phyloP scores from a whole-genome alignment of 2,797 vertebrate species.

The Propithecus perrieri region DNA sequence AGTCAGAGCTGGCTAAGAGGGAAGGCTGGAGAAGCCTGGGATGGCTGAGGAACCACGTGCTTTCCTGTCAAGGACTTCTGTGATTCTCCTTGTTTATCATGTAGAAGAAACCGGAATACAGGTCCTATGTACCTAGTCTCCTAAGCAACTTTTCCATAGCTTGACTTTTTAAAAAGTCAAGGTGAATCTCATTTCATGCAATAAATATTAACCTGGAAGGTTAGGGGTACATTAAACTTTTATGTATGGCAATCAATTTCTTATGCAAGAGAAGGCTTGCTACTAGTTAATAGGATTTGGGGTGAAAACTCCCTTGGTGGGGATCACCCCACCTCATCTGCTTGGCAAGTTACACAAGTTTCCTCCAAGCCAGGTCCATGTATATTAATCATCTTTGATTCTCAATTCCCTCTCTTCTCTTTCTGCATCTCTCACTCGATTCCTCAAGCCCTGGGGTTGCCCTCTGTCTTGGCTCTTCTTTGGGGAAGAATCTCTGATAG shows the following conservation, averaged over 20 bases:
- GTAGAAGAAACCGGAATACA: neutral
- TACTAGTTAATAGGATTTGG: neutral
- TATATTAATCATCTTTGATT: neutral
- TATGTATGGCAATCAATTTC: constrained; percentile 51
- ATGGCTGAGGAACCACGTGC: accelerated
- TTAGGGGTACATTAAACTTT: constrained; percentile 72
- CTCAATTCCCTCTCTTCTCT: neutral
- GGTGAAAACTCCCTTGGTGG: neutral
- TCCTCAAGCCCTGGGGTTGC: neutral
- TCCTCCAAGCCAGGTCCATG: neutral
- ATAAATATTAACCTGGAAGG: constrained; percentile 72
- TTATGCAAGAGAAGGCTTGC: neutral
- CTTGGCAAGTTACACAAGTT: neutral
- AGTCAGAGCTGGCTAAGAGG: neutral
- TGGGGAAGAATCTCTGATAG: constrained; percentile 9
- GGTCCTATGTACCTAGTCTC: neutral
- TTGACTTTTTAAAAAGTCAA: constrained; percentile 69
- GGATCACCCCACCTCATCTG: neutral
- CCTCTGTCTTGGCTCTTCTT: neutral
- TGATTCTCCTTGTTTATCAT: neutral
- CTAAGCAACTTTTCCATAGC: neutral
- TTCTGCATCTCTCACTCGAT: neutral
- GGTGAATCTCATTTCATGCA: constrained; percentile 69
- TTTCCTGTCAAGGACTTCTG: neutral
- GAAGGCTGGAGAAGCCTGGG: neutral